Evolutionary conservation across 2,113 vertebrate species (phyloP).

Genomic region (Platanista minor): DNA sequence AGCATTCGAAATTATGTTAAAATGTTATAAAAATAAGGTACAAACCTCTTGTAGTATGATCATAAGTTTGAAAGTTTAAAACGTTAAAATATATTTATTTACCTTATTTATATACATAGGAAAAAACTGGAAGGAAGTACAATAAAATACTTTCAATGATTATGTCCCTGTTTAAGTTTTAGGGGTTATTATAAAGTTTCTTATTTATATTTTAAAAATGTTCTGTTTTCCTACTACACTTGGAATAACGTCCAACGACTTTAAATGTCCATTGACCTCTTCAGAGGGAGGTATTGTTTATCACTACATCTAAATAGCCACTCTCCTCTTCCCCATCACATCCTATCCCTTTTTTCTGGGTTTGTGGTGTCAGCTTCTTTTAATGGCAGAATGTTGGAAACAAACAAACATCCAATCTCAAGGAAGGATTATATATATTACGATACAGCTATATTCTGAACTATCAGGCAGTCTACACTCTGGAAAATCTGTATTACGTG

Average conservation of each 20-base stretch:
- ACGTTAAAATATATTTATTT: not conserved
- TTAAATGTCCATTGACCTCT: not conserved
- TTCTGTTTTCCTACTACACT: not conserved
- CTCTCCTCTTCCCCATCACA: not conserved
- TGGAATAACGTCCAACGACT: not conserved
- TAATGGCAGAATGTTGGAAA: not conserved
- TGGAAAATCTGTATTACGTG: not conserved
- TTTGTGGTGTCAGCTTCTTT: not conserved
- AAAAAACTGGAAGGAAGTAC: not conserved
- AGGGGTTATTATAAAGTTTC: not conserved
- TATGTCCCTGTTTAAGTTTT: not conserved
- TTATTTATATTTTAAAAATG: not conserved
- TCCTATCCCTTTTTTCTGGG: not conserved
- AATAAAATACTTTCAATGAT: not conserved
- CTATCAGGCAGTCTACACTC: not conserved
- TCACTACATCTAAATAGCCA: not conserved
- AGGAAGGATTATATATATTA: not conserved
- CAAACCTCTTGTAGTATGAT: not conserved
- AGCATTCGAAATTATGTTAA: conserved; percentile 10
- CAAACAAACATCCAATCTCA: not conserved
- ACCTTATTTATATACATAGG: not conserved
- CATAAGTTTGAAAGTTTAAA: not conserved
- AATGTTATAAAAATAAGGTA: not conserved
- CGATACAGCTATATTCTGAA: not conserved
- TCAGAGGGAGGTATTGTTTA: not conserved